Percentiles rank a stretch among this genome's conserved stretches.
These are phyloP conservation scores for Lysandra bellargus DNA, from an alignment of 2,888 invertebrate genomes.

Conservation along the genomic window DNA sequence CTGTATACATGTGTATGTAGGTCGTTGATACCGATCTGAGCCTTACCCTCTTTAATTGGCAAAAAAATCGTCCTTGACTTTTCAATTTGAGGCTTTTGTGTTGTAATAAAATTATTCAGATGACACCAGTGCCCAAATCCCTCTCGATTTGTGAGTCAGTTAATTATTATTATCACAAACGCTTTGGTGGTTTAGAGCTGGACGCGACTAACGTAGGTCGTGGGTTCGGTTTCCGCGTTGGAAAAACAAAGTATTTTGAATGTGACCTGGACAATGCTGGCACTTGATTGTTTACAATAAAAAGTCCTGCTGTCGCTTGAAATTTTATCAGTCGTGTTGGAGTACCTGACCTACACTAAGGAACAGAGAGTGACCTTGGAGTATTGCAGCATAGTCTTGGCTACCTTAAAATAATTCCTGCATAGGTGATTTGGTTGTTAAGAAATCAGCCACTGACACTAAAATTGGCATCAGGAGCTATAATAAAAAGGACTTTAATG, in stretches of 20 bases:
- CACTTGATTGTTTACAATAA: neutral
- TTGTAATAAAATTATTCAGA: too few species aligned
- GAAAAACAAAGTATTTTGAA: too few species aligned
- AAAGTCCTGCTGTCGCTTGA: neutral
- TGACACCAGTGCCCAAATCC: neutral
- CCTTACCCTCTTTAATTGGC: neutral
- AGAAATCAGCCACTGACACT: neutral
- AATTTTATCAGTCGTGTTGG: neutral
- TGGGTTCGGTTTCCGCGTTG: neutral
- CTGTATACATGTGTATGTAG: conserved; percentile 12
- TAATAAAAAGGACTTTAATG: neutral
- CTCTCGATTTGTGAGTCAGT: neutral
- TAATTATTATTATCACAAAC: neutral
- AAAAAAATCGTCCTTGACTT: neutral
- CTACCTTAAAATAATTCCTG: neutral
- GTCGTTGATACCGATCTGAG: neutral
- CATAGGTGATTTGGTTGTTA: too few species aligned
- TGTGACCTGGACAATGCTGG: neutral
- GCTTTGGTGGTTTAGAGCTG: neutral
- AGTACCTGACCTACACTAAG: neutral
- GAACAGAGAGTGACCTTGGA: neutral
- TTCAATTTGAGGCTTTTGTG: neutral
- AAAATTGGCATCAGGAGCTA: neutral
- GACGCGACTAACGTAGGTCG: neutral
- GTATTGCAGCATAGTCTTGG: neutral